Conservation (phyloP, 2,888 invertebrate species). For the Hirtodrosophila alboralis region DNA sequence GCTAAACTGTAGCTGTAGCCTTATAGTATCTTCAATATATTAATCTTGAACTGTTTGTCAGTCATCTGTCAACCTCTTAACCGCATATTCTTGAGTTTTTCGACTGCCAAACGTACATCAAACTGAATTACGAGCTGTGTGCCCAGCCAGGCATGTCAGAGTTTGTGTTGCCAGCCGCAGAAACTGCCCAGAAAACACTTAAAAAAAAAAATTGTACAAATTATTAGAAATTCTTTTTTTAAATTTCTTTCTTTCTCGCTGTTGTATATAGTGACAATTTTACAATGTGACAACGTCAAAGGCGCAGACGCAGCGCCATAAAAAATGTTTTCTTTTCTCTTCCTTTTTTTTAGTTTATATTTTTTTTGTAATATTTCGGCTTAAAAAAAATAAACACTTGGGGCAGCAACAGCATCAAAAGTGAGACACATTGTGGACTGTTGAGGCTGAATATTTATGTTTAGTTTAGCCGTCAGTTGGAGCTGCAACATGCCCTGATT, state of each 20-base stretch:
- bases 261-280: constrained; percentile 50
- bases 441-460: constrained; percentile 67
- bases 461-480: constrained; percentile 61
- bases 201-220: constrained; percentile 47
- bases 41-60: constrained; percentile 19
- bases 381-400: constrained; percentile 17
- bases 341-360: constrained; percentile 2
- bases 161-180: constrained; percentile 73
- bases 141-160: constrained; percentile 58
- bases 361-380: constrained; percentile 13
- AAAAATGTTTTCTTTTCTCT: constrained; percentile 41
- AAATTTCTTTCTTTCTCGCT: constrained; percentile 43
- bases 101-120: constrained; percentile 50
- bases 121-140: constrained; percentile 58
- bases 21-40: constrained; percentile 16
- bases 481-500: constrained; percentile 73
- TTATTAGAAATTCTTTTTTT: constrained; percentile 46
- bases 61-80: constrained; percentile 45
- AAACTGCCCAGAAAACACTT: constrained; percentile 30
- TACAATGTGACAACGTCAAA: constrained; percentile 59
- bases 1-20: neutral
- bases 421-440: constrained; percentile 67
- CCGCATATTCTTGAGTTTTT: constrained; percentile 15
- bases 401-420: constrained; percentile 38
- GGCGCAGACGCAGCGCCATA: constrained; percentile 60